Base-by-base conservation (phyloP, 2,113 vertebrate species). In the Lagenorhynchus albirostris region DNA sequence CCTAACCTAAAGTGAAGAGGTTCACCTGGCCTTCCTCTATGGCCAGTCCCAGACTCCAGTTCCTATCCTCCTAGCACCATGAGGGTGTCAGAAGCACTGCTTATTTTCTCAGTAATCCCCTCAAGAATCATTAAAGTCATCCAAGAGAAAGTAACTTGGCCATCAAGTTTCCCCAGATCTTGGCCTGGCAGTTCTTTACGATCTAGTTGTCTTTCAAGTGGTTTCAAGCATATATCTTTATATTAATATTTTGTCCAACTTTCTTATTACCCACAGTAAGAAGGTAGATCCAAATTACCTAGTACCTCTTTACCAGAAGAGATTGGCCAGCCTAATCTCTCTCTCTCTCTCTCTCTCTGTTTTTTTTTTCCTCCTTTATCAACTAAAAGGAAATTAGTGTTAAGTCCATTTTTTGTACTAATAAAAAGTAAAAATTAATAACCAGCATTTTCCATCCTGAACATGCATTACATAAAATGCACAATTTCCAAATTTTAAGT, bases 401-500 rank as follows among this genome's bases (percentile, higher is more conserved):
- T 20, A 77, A 92, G 44, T 6, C 60, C 17, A n/a, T 62, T 83
- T 95, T 41, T 50, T 31, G 38, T 62, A 41, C 41, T 94, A 76
- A 47, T 8, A 71, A 80, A 96, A 97, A 76, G 36, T 77, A 74
- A 87, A 93, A 92, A 86, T 85, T 81, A 89, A 63, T 91, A 62
- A 33, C 63, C 26, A 60, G n/a, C 17, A 20, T 76, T 83, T 88
- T 93, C 25, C 36, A 60, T 93, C 55, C 85, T 79, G 38, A 82
- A 9, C 74, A 76, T 55, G 44, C 85, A 29, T 74, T 90, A 87
- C 23, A 86, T 67, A 88, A 94, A 89, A 81, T 94, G 81, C 71
- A 95, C 74, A 23, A 8, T 94, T 97, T 97, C 74, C 82, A 92
- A 58, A 88, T 94, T 96, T 95, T 89, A 70, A 63, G 55, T 14